These are phyloP conservation scores for Potamarius usumacintae DNA, from an alignment of 2,113 vertebrate species.

Conservation along the genomic window DNA sequence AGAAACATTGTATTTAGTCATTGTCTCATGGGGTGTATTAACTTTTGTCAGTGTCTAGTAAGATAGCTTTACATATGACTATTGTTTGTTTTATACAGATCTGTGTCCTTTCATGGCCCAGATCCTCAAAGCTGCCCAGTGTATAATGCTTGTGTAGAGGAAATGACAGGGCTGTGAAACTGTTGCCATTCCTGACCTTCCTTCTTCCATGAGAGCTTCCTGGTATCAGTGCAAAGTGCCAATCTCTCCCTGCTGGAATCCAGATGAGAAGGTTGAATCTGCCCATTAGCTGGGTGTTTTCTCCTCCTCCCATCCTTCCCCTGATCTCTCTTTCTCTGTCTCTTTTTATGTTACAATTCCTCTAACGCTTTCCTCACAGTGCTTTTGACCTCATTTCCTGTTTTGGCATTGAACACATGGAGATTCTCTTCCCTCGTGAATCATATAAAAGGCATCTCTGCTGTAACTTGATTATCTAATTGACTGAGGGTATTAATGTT, in stretches of 20 bases:
- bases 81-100: too few species aligned
- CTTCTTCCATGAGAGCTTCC: not conserved
- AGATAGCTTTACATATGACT: not conserved
- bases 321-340: constrained; percentile 12
- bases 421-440: constrained; percentile 2
- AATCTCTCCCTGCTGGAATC: constrained; percentile 21
- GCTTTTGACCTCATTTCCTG: constrained; percentile 31
- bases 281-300: constrained; percentile 37
- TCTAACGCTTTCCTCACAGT: constrained; percentile 12
- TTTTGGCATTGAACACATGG: constrained; percentile 43
- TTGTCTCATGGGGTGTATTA: not conserved
- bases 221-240: constrained; percentile 31
- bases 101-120: not conserved
- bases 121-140: not conserved
- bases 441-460: constrained; percentile 12
- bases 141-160: not conserved
- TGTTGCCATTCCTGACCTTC: constrained; percentile 1
- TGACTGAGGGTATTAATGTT: constrained; percentile 15
- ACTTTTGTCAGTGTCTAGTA: not conserved
- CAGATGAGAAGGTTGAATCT: not conserved
- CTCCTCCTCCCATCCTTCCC: constrained; percentile 41
- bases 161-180: constrained; percentile 21
- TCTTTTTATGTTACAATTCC: constrained; percentile 10
- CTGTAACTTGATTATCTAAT: constrained; percentile 27
- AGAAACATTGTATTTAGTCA: not conserved